These are phyloP conservation scores for Macropis europaea DNA, from an alignment of 2,888 invertebrate genomes.

Conservation along the genomic window DNA sequence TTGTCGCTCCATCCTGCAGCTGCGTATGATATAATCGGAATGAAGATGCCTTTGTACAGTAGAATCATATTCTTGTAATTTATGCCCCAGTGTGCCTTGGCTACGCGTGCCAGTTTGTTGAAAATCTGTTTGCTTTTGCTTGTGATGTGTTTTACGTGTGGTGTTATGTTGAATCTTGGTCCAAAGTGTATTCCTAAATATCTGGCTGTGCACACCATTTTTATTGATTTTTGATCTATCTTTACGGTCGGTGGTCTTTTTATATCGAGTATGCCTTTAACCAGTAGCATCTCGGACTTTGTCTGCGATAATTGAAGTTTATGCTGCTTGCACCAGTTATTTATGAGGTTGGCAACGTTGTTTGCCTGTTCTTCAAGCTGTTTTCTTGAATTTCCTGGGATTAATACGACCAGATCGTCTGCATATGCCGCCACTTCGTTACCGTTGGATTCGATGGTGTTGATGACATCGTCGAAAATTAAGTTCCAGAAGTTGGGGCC, in stretches of 20 bases:
- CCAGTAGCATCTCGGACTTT: too few species aligned
- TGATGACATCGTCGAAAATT: conserved; percentile 14
- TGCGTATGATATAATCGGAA: neutral
- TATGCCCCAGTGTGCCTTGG: neutral
- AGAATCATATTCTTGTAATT: neutral
- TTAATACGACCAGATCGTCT: conserved; percentile 33
- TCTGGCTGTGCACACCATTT: neutral
- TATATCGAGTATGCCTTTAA: too few species aligned
- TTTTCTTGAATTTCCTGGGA: conserved; percentile 15
- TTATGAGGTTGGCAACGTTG: neutral
- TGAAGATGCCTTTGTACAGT: neutral
- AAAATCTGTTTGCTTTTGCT: too few species aligned
- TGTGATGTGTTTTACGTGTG: neutral
- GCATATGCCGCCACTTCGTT: conserved; percentile 32
- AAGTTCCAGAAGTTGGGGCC: conserved; percentile 37
- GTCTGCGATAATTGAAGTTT: too few species aligned
- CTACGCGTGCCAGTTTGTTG: neutral
- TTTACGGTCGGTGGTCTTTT: neutral
- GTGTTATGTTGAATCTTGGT: neutral
- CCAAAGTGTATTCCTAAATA: neutral
- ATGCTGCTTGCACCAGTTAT: conserved; percentile 1
- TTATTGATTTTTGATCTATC: neutral
- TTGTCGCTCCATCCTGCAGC: too few species aligned
- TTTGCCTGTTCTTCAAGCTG: conserved; percentile 2
- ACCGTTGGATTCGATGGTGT: neutral